Evolutionary conservation across 2,113 vertebrate species (phyloP).

Genomic region (Phalacrocorax pelagicus): DNA sequence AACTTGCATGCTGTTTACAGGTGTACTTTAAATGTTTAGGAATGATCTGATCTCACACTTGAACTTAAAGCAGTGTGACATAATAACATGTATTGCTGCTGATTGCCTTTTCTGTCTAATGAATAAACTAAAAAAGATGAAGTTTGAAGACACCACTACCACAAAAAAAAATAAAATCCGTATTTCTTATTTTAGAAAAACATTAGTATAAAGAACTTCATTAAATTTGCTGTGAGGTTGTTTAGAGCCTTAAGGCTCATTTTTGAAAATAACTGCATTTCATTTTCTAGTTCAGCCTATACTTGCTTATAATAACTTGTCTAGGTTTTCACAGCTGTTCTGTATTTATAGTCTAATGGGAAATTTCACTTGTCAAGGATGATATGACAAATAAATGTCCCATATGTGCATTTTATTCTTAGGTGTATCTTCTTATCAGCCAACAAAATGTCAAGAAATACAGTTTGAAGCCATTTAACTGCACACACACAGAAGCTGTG

Average conservation of each 20-base stretch:
- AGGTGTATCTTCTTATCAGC: not conserved
- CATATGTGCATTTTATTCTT: constrained; percentile 15
- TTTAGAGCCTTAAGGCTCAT: not conserved
- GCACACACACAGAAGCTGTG: not conserved
- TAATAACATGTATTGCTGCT: not conserved
- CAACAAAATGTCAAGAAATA: constrained; percentile 45
- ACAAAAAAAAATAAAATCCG: not conserved
- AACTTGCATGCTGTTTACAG: not conserved
- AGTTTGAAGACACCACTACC: not conserved
- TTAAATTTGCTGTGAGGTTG: not conserved
- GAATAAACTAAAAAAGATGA: not conserved
- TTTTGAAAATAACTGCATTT: constrained; percentile 9
- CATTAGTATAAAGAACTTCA: not conserved
- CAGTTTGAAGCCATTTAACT: not conserved
- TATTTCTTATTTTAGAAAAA: not conserved
- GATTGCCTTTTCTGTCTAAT: not conserved
- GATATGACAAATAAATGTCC: constrained; percentile 40
- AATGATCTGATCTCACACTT: not conserved
- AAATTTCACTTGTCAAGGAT: constrained; percentile 48
- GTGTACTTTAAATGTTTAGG: not conserved
- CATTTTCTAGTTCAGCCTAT: not conserved
- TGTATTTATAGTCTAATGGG: constrained; percentile 45
- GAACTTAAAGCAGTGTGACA: not conserved
- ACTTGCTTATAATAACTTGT: not conserved
- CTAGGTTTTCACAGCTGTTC: constrained; percentile 44